These are phyloP conservation scores for Diplodus sargus DNA, from an alignment of 2,797 vertebrate species.

Conservation along the genomic window DNA sequence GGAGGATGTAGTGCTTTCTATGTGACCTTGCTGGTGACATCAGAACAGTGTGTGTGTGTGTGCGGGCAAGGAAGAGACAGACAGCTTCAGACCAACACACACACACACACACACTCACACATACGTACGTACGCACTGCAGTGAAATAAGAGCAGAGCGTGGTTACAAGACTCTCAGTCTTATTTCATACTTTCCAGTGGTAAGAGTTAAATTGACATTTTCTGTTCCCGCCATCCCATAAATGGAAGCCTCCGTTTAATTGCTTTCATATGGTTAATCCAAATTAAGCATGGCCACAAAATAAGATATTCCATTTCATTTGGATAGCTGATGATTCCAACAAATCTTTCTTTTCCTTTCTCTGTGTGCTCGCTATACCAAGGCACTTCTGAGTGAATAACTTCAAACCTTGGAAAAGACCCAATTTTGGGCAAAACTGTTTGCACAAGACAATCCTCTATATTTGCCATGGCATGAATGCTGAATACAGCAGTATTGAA, in stretches of 20 bases:
- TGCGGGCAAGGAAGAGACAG: conserved; percentile 20
- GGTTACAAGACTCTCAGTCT: conserved; percentile 65
- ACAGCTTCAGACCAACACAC: conserved; percentile 38
- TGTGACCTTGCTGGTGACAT: conserved; percentile 80
- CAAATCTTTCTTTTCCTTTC: conserved; percentile 74
- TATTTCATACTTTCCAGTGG: conserved; percentile 84
- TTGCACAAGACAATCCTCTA: conserved; percentile 76
- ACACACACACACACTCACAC: conserved; percentile 36
- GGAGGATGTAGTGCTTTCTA: conserved; percentile 67
- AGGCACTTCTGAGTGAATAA: conserved; percentile 74
- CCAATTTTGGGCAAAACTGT: conserved; percentile 71
- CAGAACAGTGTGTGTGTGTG: conserved; percentile 42
- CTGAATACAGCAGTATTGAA: conserved; percentile 71
- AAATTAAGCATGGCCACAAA: conserved; percentile 83
- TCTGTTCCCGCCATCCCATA: conserved; percentile 74
- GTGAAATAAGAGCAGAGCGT: conserved; percentile 53
- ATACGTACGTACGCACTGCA: conserved; percentile 26
- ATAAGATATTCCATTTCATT: conserved; percentile 83
- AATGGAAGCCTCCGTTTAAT: conserved; percentile 80
- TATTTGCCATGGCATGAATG: conserved; percentile 76
- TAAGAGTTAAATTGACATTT: conserved; percentile 81
- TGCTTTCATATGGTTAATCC: conserved; percentile 85
- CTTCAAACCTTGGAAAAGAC: conserved; percentile 71
- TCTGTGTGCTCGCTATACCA: conserved; percentile 62
- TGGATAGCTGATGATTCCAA: conserved; percentile 77